Conservation (phyloP, 2,113 vertebrate genomes). For the Electrona antarctica region DNA sequence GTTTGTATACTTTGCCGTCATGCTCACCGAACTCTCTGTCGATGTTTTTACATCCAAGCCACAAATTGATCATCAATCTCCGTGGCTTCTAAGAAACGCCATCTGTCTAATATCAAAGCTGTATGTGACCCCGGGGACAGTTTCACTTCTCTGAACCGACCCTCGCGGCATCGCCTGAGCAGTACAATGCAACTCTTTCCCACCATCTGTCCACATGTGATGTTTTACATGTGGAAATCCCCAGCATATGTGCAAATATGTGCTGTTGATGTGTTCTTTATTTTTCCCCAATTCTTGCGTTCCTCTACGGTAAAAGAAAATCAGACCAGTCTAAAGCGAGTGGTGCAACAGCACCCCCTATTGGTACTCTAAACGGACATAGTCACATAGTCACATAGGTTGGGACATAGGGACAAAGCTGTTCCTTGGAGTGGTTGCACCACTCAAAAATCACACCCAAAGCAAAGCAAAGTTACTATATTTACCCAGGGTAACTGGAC, state of each 20-base stretch:
- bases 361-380: too few relatives aligned
- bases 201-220: conserved; percentile 40
- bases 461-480: too few relatives aligned
- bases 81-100: conserved; percentile 35
- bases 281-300: conserved; percentile 11
- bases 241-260: conserved; percentile 10
- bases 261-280: conserved; percentile 23
- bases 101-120: conserved; percentile 50
- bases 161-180: not conserved
- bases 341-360: too few relatives aligned
- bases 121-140: conserved; percentile 50
- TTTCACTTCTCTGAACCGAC: conserved; percentile 41
- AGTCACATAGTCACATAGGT: too few relatives aligned
- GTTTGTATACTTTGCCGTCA: not conserved
- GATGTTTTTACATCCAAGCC: not conserved
- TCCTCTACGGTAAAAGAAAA: not conserved
- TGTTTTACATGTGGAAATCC: conserved; percentile 35
- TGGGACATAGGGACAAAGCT: too few relatives aligned
- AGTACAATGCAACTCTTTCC: conserved; percentile 45
- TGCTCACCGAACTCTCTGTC: not conserved
- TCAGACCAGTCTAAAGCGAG: too few relatives aligned
- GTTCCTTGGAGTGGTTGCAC: too few relatives aligned
- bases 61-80: conserved; percentile 5
- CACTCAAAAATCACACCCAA: too few relatives aligned
- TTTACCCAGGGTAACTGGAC: too few relatives aligned